Percentiles rank a stretch among this genome's conserved stretches.
Evolutionary conservation across 2,888 invertebrate species (phyloP).

Genomic region (Hypomecis punctinalis): DNA sequence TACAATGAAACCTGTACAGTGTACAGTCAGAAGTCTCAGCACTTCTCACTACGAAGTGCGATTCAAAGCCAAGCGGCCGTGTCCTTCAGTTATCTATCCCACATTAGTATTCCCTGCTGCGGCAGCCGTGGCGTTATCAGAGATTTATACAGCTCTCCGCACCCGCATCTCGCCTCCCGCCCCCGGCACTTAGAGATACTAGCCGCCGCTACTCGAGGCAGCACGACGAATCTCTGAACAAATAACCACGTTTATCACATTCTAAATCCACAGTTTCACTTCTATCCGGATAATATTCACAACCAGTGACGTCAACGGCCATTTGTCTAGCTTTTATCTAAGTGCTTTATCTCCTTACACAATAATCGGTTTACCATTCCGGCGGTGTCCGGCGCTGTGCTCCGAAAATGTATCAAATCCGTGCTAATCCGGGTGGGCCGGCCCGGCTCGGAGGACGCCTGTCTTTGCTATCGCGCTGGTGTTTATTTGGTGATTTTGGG

Average conservation of each 20-base stretch:
- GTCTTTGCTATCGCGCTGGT: not conserved
- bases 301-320: slow-evolving; percentile 4
- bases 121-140: slow-evolving; percentile 14
- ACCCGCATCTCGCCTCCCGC: slow-evolving; percentile 4
- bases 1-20: not conserved
- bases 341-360: slow-evolving; percentile 19
- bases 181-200: slow-evolving; percentile 1
- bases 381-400: slow-evolving; percentile 4
- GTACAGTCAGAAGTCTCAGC: too few species aligned
- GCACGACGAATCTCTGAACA: not conserved
- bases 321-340: slow-evolving; percentile 19
- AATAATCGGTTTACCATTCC: slow-evolving; percentile 21
- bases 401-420: slow-evolving; percentile 17
- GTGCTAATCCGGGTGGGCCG: slow-evolving; percentile 8
- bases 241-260: not conserved
- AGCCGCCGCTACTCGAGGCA: not conserved
- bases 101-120: slow-evolving; percentile 18
- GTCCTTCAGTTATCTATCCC: slow-evolving; percentile 17
- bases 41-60: too few species aligned
- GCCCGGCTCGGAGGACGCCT: not conserved
- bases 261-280: not conserved
- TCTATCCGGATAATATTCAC: slow-evolving; percentile 7
- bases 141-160: slow-evolving; percentile 21
- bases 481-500: slow-evolving; percentile 2
- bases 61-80: not conserved